Conservation (phyloP, 2,113 vertebrate genomes). For the cattle (Bos taurus) region DNA sequence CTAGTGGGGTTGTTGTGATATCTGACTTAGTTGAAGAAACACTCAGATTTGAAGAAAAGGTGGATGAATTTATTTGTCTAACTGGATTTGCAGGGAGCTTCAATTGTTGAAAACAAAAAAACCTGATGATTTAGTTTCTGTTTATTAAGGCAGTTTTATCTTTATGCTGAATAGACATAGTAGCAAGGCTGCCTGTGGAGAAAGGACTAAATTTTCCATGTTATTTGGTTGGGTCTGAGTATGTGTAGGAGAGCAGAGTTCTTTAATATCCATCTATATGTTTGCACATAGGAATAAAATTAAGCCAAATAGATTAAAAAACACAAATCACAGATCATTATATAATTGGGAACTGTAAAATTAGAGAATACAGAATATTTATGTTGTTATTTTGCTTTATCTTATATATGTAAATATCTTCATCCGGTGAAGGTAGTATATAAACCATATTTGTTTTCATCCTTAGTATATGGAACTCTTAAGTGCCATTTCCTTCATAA, state of each 20-base stretch:
- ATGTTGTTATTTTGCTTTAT: slow-evolving; percentile 24
- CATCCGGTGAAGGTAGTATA: not conserved
- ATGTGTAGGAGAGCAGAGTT: slow-evolving; percentile 8
- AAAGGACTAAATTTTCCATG: not conserved
- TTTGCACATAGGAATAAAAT: slow-evolving; percentile 23
- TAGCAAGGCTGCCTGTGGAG: not conserved
- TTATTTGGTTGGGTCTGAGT: slow-evolving; percentile 8
- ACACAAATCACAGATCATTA: not conserved
- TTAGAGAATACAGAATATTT: not conserved
- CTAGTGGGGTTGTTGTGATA: not conserved
- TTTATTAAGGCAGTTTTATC: slow-evolving; percentile 5
- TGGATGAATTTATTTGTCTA: slow-evolving; percentile 8
- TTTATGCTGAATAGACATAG: not conserved
- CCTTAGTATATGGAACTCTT: not conserved
- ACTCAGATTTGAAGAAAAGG: slow-evolving; percentile 38
- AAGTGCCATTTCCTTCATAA: not conserved
- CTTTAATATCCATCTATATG: not conserved
- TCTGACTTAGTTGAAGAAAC: slow-evolving; percentile 27
- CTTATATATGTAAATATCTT: not conserved
- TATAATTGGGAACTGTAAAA: not conserved
- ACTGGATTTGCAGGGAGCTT: not conserved
- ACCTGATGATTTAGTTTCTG: not conserved
- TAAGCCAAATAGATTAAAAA: not conserved
- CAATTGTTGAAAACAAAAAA: not conserved
- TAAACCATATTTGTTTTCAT: not conserved